Base-by-base conservation (phyloP, 2,888 invertebrate genomes). In the Synanthedon vespiformis region DNA sequence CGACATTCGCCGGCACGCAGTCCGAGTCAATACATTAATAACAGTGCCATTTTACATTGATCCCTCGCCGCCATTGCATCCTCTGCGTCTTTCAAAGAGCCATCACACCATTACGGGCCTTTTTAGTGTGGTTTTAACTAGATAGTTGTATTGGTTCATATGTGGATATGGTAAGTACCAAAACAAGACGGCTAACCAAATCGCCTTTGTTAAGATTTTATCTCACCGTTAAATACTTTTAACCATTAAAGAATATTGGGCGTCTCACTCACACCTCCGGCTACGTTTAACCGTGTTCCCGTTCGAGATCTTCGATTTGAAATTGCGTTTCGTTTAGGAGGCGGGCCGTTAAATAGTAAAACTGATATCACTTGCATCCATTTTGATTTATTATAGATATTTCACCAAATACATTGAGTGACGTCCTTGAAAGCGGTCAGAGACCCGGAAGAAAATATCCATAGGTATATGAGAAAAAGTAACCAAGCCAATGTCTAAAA, bases 191-290 rank as follows among this genome's bases (percentile, higher is more conserved):
- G 80, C 80, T 80, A 76, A 83, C 84, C 83, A 82, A 86, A 85
- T 84, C 81, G 81, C 82, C 76, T 86, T 86, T 86, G 84, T 85
- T 81, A 77, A 86, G 86, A 86, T 86, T 85, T 83, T 85, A 86
- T 86, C 86, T 84, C 72, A 68, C 79, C 77, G 81, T 85, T 86
- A 86, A 86, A 85, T 85, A 84, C 82, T 85, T 84, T 76, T 79
- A 80, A 80, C 82, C 81, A 83, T 82, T 81, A 83, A 72, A 78
- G 75, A 81, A 76, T 77, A 80, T 80, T 76, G 75, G 70, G 67
- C 77, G 74, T 76, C 79, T 78, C 76, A 68, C 72, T 77, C 72
- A 67, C 72, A 80, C 80, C 75, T 68, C 77, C 75, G 76, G 80
- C 76, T 75, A 73, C 72, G 77, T 74, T 76, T 79, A 74, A 74